These are phyloP conservation scores for Scolopax mira DNA, from an alignment of 2,113 vertebrate species.

Conservation along the genomic window DNA sequence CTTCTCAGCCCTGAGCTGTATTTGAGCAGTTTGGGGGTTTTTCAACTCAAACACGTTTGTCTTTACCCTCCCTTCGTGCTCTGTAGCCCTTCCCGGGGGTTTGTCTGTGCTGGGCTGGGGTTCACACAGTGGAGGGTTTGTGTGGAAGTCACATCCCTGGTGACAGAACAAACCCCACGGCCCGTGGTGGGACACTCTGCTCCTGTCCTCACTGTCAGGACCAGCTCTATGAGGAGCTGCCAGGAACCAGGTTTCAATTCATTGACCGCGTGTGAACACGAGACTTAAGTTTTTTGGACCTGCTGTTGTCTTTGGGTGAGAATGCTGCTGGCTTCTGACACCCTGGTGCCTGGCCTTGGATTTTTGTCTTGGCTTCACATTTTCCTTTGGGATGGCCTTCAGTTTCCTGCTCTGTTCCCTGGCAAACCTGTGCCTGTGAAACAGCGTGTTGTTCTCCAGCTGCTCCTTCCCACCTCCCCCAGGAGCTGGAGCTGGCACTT, in stretches of 20 bases:
- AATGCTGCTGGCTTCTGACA: background rate
- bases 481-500: background rate
- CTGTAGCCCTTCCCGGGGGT: background rate
- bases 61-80: background rate
- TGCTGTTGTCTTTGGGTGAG: background rate
- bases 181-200: background rate
- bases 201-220: fast-evolving
- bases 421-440: background rate
- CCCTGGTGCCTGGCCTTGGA: background rate
- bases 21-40: background rate
- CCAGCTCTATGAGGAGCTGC: background rate
- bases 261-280: background rate
- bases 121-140: background rate
- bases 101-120: background rate
- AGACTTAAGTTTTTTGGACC: background rate
- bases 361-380: background rate
- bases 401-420: fast-evolving
- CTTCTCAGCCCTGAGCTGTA: background rate
- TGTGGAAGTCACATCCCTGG: background rate
- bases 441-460: fast-evolving
- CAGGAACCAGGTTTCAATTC: background rate
- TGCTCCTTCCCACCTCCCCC: background rate
- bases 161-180: background rate
- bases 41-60: background rate
- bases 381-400: background rate